phyloP scores from a whole-genome alignment of 2,797 vertebrate species.

The Octomys mimax region DNA sequence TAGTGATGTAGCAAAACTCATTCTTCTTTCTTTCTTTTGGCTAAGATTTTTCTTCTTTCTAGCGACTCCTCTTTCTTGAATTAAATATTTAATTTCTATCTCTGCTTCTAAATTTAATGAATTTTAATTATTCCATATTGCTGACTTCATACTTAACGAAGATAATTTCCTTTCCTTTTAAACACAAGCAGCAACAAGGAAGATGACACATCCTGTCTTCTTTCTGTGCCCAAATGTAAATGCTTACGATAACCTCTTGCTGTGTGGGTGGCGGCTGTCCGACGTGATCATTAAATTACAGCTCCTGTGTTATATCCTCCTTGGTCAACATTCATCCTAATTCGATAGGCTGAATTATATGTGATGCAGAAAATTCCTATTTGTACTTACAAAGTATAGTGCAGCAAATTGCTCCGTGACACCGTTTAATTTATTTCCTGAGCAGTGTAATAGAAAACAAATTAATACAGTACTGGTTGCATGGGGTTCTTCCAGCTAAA shows the following conservation, averaged over 20 bases:
- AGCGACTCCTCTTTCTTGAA: slow-evolving; percentile 7
- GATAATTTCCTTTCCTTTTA: slow-evolving; percentile 63
- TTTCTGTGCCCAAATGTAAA: slow-evolving; percentile 76
- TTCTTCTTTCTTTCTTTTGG: not conserved
- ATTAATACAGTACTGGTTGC: slow-evolving; percentile 36
- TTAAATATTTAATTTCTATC: slow-evolving; percentile 51
- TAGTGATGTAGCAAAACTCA: not conserved
- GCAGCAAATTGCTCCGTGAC: slow-evolving; percentile 79
- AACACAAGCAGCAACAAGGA: slow-evolving; percentile 60
- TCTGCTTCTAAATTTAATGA: slow-evolving; percentile 46
- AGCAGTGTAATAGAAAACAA: slow-evolving; percentile 49
- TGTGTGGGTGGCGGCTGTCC: slow-evolving; percentile 74
- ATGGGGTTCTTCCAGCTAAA: not conserved
- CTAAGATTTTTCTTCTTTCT: slow-evolving; percentile 22
- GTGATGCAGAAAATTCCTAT: slow-evolving; percentile 69
- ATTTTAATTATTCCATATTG: slow-evolving; percentile 69
- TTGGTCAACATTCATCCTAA: slow-evolving; percentile 75
- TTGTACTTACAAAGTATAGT: slow-evolving; percentile 74
- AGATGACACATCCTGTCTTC: slow-evolving; percentile 75
- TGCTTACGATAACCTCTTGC: slow-evolving; percentile 79
- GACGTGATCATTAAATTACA: slow-evolving; percentile 78
- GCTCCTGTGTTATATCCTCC: slow-evolving; percentile 60
- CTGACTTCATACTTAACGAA: slow-evolving; percentile 52
- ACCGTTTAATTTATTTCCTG: slow-evolving; percentile 69
- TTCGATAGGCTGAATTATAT: slow-evolving; percentile 71